phyloP scores from a whole-genome alignment of 2,888 invertebrate species.

The Amphimallon solstitiale region DNA sequence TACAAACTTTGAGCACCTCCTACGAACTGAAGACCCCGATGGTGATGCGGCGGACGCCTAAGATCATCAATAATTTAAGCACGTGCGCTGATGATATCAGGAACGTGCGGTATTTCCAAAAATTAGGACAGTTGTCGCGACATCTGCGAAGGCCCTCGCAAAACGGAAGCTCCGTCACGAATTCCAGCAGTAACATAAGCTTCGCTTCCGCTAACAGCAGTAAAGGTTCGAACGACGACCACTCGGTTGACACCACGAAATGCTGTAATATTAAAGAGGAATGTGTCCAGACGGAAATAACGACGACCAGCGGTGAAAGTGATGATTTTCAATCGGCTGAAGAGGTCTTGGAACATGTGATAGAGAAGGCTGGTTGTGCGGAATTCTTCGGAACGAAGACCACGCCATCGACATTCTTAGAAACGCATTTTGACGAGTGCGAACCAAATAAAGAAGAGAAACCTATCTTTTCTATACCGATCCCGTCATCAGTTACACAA shows the following conservation, averaged over 20 bases:
- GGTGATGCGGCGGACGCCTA: constrained; percentile 73
- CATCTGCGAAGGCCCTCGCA: constrained; percentile 59
- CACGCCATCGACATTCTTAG: constrained; percentile 57
- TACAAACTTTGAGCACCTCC: constrained; percentile 50
- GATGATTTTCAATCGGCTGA: constrained; percentile 68
- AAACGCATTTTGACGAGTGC: constrained; percentile 59
- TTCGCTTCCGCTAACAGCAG: constrained; percentile 65
- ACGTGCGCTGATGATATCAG: constrained; percentile 74
- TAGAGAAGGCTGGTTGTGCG: constrained; percentile 59
- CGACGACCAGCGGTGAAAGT: constrained; percentile 49
- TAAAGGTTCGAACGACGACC: constrained; percentile 51
- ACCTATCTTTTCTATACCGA: constrained; percentile 1
- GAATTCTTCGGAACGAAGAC: constrained; percentile 58
- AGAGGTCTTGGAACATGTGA: constrained; percentile 63
- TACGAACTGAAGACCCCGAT: constrained; percentile 67
- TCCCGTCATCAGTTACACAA: not conserved
- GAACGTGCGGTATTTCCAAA: constrained; percentile 61
- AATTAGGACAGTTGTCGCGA: constrained; percentile 63
- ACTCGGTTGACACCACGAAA: constrained; percentile 46
- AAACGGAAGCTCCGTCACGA: constrained; percentile 51
- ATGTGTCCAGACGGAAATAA: constrained; percentile 39
- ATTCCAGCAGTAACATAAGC: constrained; percentile 64
- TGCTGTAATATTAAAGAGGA: constrained; percentile 52
- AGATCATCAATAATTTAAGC: constrained; percentile 72
- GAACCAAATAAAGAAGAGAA: constrained; percentile 18